Percentiles rank a stretch among this genome's conserved stretches.
Conservation (phyloP, 2,888 invertebrate genomes). For the Dryococelus australis region DNA sequence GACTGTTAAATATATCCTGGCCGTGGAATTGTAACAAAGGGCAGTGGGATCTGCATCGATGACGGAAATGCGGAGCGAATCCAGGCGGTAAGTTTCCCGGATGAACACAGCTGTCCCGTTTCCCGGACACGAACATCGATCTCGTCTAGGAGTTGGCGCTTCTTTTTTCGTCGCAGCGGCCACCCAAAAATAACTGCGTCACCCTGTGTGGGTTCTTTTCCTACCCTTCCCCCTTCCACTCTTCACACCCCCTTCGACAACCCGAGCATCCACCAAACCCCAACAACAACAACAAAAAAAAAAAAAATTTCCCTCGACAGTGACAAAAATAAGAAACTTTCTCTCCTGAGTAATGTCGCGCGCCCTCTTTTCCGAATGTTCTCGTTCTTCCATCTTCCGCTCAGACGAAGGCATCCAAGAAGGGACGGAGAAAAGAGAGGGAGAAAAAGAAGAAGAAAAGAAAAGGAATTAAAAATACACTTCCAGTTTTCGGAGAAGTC, state of each 20-base stretch:
- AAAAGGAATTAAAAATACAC: neutral
- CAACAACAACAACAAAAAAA: neutral
- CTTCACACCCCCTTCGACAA: neutral
- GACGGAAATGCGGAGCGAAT: neutral
- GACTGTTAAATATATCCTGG: too few relatives aligned
- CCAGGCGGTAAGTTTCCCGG: neutral
- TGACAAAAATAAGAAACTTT: conserved; percentile 5
- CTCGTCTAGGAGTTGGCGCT: neutral
- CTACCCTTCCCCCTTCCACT: neutral
- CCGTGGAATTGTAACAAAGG: too few relatives aligned
- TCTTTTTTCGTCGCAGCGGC: neutral
- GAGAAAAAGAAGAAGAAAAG: neutral
- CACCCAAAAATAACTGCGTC: neutral
- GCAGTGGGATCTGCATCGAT: neutral
- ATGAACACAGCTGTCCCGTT: neutral
- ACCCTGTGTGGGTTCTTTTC: neutral
- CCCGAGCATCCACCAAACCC: neutral
- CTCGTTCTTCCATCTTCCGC: neutral
- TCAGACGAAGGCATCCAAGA: neutral
- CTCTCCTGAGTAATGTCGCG: conserved; percentile 11
- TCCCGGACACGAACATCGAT: neutral
- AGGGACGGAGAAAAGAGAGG: neutral
- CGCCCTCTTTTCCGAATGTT: neutral
- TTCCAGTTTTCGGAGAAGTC: neutral
- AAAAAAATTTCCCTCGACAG: neutral